Base-by-base conservation (phyloP, 2,113 vertebrate species). In the Pomatorhinus ruficollis region DNA sequence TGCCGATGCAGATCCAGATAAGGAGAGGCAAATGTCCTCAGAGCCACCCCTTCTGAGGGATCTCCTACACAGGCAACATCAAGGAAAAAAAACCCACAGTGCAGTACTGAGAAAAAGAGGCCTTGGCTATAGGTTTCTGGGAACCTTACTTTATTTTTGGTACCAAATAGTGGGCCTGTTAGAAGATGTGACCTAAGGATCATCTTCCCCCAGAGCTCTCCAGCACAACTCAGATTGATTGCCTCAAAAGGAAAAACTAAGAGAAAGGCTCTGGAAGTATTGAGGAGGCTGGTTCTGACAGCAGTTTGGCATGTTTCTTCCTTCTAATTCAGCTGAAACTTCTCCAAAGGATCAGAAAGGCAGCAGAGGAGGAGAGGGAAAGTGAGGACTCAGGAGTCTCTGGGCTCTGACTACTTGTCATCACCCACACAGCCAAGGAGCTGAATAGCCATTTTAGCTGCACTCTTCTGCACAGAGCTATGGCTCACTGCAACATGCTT, bases 341-440 rank as follows among this genome's bases (percentile, higher is more conserved):
- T 77, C 69, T 89, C 78, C 83, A 84, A 79, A 93, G 61, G 44
- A 92, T 94, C 82, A 87, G 72, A 90, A 90, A 86, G 44, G 33
- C 47, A 89, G 76, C 54, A 92, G 56, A 92, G 80, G n/a, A 95
- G 65, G 63, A 94, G 47, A 90, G 27, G 54, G 68, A 71, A 95
- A 92, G 60, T 52, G 56, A 64, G 93, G 91, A 90, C 80, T 93
- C 89, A 54, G 83, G 78, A 93, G 39, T 83, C 82, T 63, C 75
- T 92, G 85, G 39, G 47, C 69, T 96, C 64, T 94, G 86, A 70
- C 87, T 89, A 40, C 89, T 95, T 96, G 95, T 95, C 95, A 94
- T 95, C 95, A 89, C 83, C 69, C 68, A 57, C 86, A 52, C 35
- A 92, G 93, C 91, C 94, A 95, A 95, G 87, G 28, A 93, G 76